phyloP scores from a whole-genome alignment of 64 coral and sea anemone species.

The Orbicella faveolata region DNA sequence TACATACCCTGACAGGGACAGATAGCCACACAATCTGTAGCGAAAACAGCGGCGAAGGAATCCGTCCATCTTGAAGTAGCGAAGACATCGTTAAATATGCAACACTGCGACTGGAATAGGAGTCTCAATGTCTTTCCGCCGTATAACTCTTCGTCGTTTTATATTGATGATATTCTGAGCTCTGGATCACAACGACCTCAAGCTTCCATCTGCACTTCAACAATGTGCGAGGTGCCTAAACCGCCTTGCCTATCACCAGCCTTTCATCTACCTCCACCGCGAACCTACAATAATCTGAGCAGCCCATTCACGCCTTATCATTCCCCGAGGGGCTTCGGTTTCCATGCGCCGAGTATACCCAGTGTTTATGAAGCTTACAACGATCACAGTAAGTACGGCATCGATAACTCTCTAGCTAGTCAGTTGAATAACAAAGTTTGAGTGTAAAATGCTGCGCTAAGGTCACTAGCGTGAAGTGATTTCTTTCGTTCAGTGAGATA shows the following conservation, averaged over 20 bases:
- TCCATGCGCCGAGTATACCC: conserved; percentile 89
- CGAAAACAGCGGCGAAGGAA: conserved; percentile 27
- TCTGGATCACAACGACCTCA: conserved; percentile 73
- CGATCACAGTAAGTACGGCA: conserved; percentile 86
- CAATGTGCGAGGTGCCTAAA: conserved; percentile 92
- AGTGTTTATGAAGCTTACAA: conserved; percentile 94
- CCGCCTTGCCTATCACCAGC: conserved; percentile 78
- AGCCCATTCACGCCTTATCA: conserved; percentile 83
- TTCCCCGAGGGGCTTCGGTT: conserved; percentile 70
- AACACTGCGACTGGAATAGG: conserved; percentile 84
- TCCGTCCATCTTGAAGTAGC: background rate
- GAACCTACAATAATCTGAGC: conserved; percentile 66
- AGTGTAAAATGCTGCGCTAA: background rate
- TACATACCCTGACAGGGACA: conserved; percentile 13
- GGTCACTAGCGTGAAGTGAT: conserved; percentile 9
- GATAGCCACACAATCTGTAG: conserved; percentile 28
- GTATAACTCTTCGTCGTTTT: conserved; percentile 93
- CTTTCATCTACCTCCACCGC: conserved; percentile 79
- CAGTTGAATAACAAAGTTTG: background rate
- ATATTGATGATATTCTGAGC: conserved; percentile 92
- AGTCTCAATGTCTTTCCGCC: conserved; percentile 63
- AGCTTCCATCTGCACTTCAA: conserved; percentile 87
- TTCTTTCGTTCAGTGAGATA: conserved; percentile 25
- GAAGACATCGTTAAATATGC: conserved; percentile 56
- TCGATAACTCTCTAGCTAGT: background rate